A percentile compares a stretch with the other conserved stretches of the same genome.
phyloP scores from a whole-genome alignment of 2,797 vertebrate genomes.

The Neopelma chrysocephalum region DNA sequence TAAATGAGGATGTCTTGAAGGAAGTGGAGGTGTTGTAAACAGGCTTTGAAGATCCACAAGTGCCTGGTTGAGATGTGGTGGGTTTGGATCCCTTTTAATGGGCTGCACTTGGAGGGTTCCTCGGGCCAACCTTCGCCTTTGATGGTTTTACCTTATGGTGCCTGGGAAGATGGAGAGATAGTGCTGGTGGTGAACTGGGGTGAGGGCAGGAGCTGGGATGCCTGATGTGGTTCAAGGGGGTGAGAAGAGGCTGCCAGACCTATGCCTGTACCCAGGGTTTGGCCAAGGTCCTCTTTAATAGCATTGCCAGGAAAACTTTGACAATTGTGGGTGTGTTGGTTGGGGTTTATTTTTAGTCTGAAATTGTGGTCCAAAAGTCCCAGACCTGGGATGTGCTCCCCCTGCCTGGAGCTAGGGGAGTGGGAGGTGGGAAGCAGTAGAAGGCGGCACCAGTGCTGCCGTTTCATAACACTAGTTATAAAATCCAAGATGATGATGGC shows the following conservation, averaged over 20 bases:
- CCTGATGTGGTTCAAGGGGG: not conserved
- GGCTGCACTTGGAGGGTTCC: rapidly evolving
- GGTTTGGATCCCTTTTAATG: rapidly evolving
- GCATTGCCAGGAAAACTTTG: not conserved
- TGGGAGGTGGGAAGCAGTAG: not conserved
- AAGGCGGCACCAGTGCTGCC: rapidly evolving
- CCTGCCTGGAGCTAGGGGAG: not conserved
- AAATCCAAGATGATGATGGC: not conserved
- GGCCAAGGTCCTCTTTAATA: not conserved
- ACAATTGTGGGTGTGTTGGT: not conserved
- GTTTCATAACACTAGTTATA: rapidly evolving
- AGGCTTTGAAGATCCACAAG: not conserved
- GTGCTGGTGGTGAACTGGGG: not conserved
- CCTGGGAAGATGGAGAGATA: not conserved
- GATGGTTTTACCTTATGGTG: not conserved
- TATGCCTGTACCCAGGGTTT: not conserved
- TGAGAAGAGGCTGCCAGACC: not conserved
- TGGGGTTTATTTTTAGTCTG: not conserved
- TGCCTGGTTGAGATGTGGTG: not conserved
- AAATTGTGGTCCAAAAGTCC: not conserved
- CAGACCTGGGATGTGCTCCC: not conserved
- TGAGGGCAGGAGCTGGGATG: not conserved
- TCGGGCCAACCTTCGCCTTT: not conserved
- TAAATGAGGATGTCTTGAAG: not conserved
- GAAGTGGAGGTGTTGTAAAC: not conserved